Percentiles rank a stretch among this genome's conserved stretches.
phyloP scores from a whole-genome alignment of 2,113 vertebrate species.

The Actenoides hombroni region DNA sequence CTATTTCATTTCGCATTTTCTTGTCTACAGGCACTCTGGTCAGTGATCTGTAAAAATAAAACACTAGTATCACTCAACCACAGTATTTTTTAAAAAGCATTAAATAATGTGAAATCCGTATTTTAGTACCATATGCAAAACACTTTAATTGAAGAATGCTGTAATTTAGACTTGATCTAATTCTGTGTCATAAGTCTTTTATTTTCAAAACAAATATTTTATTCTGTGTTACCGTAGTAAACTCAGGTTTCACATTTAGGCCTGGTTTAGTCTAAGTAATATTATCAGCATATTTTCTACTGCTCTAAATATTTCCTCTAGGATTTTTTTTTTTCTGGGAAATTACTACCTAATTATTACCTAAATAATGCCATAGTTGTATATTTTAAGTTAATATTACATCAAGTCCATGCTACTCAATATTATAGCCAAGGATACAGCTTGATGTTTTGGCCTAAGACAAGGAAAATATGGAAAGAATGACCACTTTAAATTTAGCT shows the following conservation, averaged over 20 bases:
- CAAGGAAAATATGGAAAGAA: background rate
- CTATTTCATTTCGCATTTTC: conserved; percentile 91
- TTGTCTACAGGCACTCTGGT: conserved; percentile 87
- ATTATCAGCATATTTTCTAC: background rate
- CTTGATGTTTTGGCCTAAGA: background rate
- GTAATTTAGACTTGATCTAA: background rate
- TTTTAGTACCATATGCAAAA: background rate
- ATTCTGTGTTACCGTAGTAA: background rate
- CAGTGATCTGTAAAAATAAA: conserved; percentile 88
- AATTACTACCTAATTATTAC: background rate
- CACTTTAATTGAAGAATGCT: background rate
- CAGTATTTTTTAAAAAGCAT: background rate
- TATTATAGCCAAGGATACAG: background rate
- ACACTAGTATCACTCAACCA: background rate
- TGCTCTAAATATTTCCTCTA: background rate
- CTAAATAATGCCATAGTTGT: background rate
- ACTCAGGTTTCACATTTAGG: background rate
- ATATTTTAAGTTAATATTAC: background rate
- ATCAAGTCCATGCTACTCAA: background rate
- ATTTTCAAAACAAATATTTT: background rate
- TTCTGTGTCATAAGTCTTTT: background rate
- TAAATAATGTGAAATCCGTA: background rate
- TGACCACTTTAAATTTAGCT: background rate
- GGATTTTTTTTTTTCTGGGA: background rate
- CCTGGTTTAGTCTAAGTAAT: background rate